Evolutionary conservation across 30 jellyfish, hydroid and myxozoan species (phyloP).

Genomic region (Sanderia malayensis): DNA sequence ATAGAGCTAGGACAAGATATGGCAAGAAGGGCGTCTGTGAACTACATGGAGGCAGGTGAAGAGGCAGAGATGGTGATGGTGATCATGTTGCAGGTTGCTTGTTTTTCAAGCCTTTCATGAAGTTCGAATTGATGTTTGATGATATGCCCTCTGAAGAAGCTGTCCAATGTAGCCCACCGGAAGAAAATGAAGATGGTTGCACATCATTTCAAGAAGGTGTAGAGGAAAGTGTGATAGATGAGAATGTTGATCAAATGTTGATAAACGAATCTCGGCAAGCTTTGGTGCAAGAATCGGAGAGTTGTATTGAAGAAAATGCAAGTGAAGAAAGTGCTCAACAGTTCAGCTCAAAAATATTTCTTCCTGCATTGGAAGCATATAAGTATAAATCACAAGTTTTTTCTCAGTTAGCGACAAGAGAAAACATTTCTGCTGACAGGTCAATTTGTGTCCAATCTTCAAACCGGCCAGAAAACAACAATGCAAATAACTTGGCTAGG

Average conservation of each 20-base stretch:
- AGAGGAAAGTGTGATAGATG: slow-evolving; percentile 3
- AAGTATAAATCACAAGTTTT: neutral
- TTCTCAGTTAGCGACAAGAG: neutral
- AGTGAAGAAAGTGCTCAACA: neutral
- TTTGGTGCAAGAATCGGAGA: neutral
- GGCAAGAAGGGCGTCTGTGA: slow-evolving; percentile 21
- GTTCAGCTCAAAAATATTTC: neutral
- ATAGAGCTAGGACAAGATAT: slow-evolving; percentile 6
- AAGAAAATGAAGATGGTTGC: neutral
- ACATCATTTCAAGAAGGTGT: neutral
- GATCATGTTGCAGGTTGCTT: slow-evolving; percentile 22
- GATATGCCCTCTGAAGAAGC: slow-evolving; percentile 3
- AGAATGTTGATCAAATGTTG: neutral
- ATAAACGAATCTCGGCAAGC: neutral
- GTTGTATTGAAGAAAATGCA: neutral
- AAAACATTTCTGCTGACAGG: neutral
- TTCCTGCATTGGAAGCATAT: neutral
- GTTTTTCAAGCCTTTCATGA: slow-evolving; percentile 16
- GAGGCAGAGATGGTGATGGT: neutral
- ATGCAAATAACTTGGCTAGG: slow-evolving; percentile 7
- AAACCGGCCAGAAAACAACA: neutral
- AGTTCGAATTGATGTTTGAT: neutral
- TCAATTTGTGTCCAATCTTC: neutral
- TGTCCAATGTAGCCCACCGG: slow-evolving; percentile 3
- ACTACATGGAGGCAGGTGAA: neutral